Evolutionary conservation across 1,140 invertebrate species (phyloP), one percentile per base, ranked within the genome.

Genomic region (Drosophila albomicans): DNA sequence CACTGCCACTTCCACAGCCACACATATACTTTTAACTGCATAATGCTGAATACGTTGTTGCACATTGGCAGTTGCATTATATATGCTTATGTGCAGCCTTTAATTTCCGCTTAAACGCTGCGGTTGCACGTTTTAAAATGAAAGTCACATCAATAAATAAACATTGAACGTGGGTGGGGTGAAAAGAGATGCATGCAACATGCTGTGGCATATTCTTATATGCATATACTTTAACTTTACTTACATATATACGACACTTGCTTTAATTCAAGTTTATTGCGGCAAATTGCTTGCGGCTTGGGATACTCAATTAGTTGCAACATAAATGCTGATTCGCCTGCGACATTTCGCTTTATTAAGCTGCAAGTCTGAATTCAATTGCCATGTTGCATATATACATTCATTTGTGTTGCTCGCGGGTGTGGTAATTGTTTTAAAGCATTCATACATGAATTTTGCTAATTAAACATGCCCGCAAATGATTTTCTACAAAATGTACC

Each of bases 61-160:
- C 35, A 38, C 56, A 58, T 58, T 48, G 11, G 20, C 62, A 32
- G 63, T 45, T 35, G 51, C 51, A 54, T 54, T 54, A 62, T 56
- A 59, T 71, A 79, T 81, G 51, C 49, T 49, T 70, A 84, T 67
- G 70, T 35, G 67, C 45, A 46, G 48, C 61, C 78, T 78, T 88
- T 89, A 88, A 88, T 88, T 89, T 88, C 78, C 84, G 81, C 54
- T 88, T 72, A 88, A 85, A 84, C 66, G 59, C 54, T 84, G 85
- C 16, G 81, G 77, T 71, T 48, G 69, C 64, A 70, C 57, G 73
- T 51, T 80, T 75, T 80, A 68, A 82, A 87, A 67, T 82, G 81
- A 84, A 81, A 88, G 77, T 84, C 74, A 80, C 52, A 88, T 75
- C 58, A 67, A 80, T 87, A 87, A 86, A 88, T 88, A 84, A 84